phyloP scores from a whole-genome alignment of 2,113 vertebrate species.

The Chitala chitala region DNA sequence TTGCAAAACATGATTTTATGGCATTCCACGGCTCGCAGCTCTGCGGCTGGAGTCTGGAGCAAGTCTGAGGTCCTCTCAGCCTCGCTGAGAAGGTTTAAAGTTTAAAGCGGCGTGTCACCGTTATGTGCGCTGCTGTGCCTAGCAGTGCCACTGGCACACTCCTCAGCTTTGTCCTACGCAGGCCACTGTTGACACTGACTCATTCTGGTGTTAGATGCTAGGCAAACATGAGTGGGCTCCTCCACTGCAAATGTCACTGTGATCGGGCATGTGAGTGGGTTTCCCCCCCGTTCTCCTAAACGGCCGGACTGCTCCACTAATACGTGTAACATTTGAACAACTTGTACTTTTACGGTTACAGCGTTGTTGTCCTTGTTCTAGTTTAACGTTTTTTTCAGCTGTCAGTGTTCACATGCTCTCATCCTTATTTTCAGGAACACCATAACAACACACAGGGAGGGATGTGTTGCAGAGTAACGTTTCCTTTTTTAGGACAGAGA shows the following conservation, averaged over 20 bases:
- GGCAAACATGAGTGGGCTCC: not conserved
- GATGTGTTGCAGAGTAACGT: not conserved
- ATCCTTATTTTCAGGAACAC: not conserved
- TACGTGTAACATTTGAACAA: not conserved
- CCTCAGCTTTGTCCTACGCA: not conserved
- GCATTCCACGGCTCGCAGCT: not conserved
- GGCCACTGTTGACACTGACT: conserved; percentile 13
- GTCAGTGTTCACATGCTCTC: not conserved
- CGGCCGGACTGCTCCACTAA: not conserved
- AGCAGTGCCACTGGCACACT: not conserved
- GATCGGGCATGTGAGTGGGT: not conserved
- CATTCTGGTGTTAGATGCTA: conserved; percentile 6
- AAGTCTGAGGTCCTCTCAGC: not conserved
- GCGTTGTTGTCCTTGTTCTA: not conserved
- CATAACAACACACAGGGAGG: not conserved
- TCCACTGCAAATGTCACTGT: not conserved
- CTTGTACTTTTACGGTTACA: not conserved
- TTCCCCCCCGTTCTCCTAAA: not conserved
- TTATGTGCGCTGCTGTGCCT: not conserved
- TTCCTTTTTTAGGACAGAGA: not conserved
- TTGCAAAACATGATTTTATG: conserved; percentile 7
- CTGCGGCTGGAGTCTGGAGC: not conserved
- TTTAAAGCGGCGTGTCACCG: not conserved
- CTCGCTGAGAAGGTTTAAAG: not conserved
- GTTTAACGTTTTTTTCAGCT: not conserved